Base-by-base conservation (phyloP, 1,140 invertebrate species). In the Drosophila triauraria region DNA sequence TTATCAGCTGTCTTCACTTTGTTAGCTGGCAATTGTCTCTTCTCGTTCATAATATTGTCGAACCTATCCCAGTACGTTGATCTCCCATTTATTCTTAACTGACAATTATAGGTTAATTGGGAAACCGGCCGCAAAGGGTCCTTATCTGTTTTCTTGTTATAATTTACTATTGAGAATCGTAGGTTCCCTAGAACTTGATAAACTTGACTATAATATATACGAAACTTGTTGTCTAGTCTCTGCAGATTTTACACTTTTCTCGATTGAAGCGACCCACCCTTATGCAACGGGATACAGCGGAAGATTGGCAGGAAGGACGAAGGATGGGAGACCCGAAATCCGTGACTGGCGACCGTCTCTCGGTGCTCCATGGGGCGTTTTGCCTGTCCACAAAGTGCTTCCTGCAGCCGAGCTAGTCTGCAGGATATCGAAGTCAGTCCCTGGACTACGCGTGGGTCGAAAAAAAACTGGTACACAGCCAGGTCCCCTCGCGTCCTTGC, bases 371-470 rank as follows among this genome's bases (percentile, higher is more conserved):
- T 32, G 48, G 48, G 50, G 58, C 48, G 53, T 74, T 74, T 48
- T 12, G 57, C 20, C 56, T 15, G 42, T 59, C 75, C 75, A 69
- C 56, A 77, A 77, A 77, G 75, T 77, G 75, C 75, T 77, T 77
- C 75, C 75, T 78, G 75, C 71, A 76, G 53, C 27, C 27, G 40
- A 51, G 65, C 48, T 54, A 51, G 69, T 75, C 61, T 44, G 75
- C 63, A 69, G 75, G 57, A 78, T 78, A 78, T 78, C 67, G 75
- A 43, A 77, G 63, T 76, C 75, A 67, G 47, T 43, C 51, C 46
- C 42, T 20, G 69, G 51, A 58, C 51, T 32, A 71, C 43, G 44
- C 35, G 44, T 42, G 48, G 53, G 30, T n/a, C 12, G n/a, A 30
- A 56, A 25, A 23, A 67, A 60, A 72, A 51, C 43, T 27, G 47